Conservation (phyloP, 2,113 vertebrate species). For the Micronisus gabar region DNA sequence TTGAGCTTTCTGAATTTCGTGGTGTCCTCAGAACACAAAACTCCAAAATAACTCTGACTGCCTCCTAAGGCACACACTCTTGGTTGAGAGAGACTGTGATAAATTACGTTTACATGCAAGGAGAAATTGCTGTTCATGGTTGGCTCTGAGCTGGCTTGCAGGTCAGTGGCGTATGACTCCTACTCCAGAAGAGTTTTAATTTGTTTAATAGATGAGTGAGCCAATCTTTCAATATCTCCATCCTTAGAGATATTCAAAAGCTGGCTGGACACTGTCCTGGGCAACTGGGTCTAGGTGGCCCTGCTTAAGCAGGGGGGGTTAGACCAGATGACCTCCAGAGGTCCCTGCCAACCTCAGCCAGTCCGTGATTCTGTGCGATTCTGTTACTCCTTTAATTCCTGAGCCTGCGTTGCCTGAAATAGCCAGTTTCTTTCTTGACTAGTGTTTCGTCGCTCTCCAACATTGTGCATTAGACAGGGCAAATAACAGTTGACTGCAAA, state of each 20-base stretch:
- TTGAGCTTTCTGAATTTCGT: neutral
- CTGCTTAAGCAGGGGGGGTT: neutral
- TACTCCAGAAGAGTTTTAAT: neutral
- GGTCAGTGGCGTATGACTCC: neutral
- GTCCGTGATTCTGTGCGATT: neutral
- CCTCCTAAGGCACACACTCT: neutral
- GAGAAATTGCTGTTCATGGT: neutral
- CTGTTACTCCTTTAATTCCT: neutral
- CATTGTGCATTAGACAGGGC: neutral
- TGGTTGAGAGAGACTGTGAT: neutral
- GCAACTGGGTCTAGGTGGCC: neutral
- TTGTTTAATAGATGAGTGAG: neutral
- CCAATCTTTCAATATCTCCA: neutral
- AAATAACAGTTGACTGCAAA: neutral
- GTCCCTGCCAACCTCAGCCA: neutral
- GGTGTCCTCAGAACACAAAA: neutral
- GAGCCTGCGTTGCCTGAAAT: neutral
- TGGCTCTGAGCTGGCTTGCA: neutral
- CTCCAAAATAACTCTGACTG: neutral
- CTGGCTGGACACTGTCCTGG: neutral
- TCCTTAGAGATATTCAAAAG: neutral
- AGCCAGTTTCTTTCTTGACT: neutral
- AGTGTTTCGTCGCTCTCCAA: neutral
- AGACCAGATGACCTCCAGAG: neutral
- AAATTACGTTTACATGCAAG: neutral